These are phyloP conservation scores for Rousettus madagascariensis DNA, from an alignment of 2,797 vertebrate genomes.

Conservation along the genomic window DNA sequence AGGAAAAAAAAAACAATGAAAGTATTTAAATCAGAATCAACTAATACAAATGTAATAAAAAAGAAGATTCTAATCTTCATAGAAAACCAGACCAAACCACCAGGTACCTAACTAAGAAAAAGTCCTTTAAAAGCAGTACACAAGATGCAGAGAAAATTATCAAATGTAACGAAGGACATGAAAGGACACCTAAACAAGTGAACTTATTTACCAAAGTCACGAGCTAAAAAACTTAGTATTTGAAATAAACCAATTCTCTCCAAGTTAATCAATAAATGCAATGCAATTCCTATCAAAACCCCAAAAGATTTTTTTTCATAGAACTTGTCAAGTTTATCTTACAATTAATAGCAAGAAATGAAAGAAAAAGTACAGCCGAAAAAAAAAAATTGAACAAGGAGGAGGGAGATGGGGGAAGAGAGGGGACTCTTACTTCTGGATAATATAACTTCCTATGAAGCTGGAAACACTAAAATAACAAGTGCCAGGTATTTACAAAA, in stretches of 20 bases:
- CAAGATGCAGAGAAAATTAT: neutral
- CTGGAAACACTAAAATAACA: neutral
- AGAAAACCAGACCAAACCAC: neutral
- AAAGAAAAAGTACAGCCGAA: neutral
- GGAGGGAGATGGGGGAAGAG: neutral
- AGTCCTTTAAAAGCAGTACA: neutral
- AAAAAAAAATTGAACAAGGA: neutral
- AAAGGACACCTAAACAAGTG: neutral
- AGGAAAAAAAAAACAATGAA: neutral
- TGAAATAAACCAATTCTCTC: neutral
- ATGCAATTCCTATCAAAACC: neutral
- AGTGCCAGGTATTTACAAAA: neutral
- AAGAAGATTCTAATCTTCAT: neutral
- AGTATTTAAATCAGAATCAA: neutral
- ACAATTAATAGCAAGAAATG: neutral
- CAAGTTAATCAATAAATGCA: neutral
- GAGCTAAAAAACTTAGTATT: neutral
- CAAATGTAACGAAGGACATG: neutral
- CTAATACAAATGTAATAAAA: neutral
- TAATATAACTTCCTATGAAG: neutral
- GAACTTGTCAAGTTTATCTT: neutral
- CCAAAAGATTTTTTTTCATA: neutral
- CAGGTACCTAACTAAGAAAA: neutral
- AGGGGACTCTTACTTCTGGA: neutral
- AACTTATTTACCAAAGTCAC: neutral